phyloP scores from a whole-genome alignment of 2,888 invertebrate genomes.

The Sinopyrophorus schimmeli region DNA sequence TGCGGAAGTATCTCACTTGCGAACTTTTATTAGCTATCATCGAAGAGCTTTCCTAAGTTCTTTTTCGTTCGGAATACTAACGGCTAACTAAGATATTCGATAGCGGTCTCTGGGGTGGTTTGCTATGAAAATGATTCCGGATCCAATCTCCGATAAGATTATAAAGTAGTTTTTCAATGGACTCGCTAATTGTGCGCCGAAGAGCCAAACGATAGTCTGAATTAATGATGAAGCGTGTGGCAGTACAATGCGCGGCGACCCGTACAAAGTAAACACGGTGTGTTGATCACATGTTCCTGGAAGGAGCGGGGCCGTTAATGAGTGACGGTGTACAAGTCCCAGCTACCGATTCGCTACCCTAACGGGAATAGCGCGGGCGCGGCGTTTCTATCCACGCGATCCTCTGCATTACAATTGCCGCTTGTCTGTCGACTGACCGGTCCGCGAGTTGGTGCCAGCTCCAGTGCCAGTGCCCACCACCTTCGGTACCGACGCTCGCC shows the following conservation, averaged over 20 bases:
- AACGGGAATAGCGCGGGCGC: constrained; percentile 44
- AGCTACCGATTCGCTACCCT: constrained; percentile 36
- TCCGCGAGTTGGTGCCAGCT: constrained; percentile 32
- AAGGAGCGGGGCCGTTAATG: constrained; percentile 42
- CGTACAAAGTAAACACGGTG: constrained; percentile 43
- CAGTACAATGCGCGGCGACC: constrained; percentile 38
- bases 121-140: too few species aligned
- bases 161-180: too few species aligned
- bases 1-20: background rate
- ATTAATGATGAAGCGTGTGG: constrained; percentile 41
- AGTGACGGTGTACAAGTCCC: constrained; percentile 38
- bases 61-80: too few species aligned
- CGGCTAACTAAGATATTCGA: too few species aligned
- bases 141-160: too few species aligned
- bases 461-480: constrained; percentile 31
- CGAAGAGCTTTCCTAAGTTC: too few species aligned
- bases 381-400: constrained; percentile 45
- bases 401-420: constrained; percentile 50
- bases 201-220: constrained; percentile 36
- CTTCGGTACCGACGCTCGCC: constrained; percentile 17
- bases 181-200: constrained; percentile 37
- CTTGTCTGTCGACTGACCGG: constrained; percentile 44
- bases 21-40: too few species aligned
- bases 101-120: too few species aligned
- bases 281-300: constrained; percentile 44